These are phyloP conservation scores for Cheilosia vulpina DNA, from an alignment of 2,888 invertebrate genomes.

Conservation along the genomic window DNA sequence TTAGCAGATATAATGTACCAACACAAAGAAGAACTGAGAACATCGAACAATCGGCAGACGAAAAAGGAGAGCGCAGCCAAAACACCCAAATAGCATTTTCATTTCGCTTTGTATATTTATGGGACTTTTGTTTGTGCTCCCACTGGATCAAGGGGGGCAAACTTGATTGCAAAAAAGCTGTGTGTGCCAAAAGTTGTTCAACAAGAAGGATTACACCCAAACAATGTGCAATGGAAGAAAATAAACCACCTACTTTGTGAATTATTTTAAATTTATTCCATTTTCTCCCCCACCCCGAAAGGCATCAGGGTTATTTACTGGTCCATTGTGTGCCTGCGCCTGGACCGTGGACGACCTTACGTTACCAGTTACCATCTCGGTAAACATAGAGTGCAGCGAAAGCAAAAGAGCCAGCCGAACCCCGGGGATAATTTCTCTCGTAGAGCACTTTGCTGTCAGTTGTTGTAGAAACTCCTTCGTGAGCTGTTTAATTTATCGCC, in stretches of 20 bases:
- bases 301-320: slow-evolving; percentile 44
- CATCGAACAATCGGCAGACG: slow-evolving; percentile 10
- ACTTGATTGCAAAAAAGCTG: slow-evolving; percentile 41
- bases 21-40: slow-evolving; percentile 29
- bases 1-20: slow-evolving; percentile 49
- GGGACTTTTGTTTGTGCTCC: slow-evolving; percentile 24
- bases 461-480: slow-evolving; percentile 52
- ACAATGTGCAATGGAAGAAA: not conserved
- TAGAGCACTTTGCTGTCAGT: slow-evolving; percentile 44
- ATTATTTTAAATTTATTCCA: slow-evolving; percentile 62
- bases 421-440: slow-evolving; percentile 41
- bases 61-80: too few relatives aligned
- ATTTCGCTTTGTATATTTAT: slow-evolving; percentile 25
- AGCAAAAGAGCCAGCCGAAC: not conserved
- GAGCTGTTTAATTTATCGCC: slow-evolving; percentile 65
- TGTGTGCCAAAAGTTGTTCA: slow-evolving; percentile 61
- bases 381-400: slow-evolving; percentile 10
- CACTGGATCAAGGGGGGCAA: slow-evolving; percentile 8
- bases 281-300: slow-evolving; percentile 23
- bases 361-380: slow-evolving; percentile 9
- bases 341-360: slow-evolving; percentile 19
- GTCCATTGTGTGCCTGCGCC: slow-evolving; percentile 6
- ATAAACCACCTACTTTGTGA: too few relatives aligned
- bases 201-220: slow-evolving; percentile 52
- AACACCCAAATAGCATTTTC: not conserved